Percentiles rank a stretch among this genome's conserved stretches.
These are phyloP conservation scores for Calyptomena viridis DNA, from an alignment of 2,113 vertebrate species.

Conservation along the genomic window DNA sequence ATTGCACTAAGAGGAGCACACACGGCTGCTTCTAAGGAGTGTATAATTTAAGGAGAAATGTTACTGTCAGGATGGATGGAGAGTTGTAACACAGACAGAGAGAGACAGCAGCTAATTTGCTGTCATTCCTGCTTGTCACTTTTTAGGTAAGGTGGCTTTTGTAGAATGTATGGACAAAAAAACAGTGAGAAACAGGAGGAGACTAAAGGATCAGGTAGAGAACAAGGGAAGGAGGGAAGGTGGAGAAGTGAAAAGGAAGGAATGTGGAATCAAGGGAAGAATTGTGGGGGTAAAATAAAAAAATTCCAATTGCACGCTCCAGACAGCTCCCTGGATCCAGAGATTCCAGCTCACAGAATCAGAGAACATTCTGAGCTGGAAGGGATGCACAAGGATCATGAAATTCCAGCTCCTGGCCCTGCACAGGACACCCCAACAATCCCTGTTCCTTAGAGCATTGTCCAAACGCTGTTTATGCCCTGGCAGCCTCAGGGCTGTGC, in stretches of 20 bases:
- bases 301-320: accelerated
- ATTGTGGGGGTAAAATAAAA: accelerated
- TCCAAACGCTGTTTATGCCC: background rate
- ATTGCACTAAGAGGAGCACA: background rate
- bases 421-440: background rate
- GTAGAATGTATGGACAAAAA: background rate
- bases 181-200: background rate
- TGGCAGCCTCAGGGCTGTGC: background rate
- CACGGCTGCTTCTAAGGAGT: background rate
- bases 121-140: background rate
- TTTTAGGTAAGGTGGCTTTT: background rate
- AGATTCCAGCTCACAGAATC: background rate
- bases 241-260: background rate
- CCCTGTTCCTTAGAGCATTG: background rate
- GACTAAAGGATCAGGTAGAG: background rate
- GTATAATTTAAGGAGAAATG: background rate
- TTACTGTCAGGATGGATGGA: background rate
- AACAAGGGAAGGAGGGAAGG: background rate
- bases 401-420: background rate
- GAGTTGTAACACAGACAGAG: background rate
- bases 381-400: background rate
- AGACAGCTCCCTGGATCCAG: background rate
- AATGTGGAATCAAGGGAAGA: background rate
- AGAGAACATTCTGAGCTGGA: background rate
- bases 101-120: background rate